Percentiles rank a stretch among this genome's conserved stretches.
Evolutionary conservation across 1,140 invertebrate species (phyloP).

Genomic region (Drosophila yakuba): DNA sequence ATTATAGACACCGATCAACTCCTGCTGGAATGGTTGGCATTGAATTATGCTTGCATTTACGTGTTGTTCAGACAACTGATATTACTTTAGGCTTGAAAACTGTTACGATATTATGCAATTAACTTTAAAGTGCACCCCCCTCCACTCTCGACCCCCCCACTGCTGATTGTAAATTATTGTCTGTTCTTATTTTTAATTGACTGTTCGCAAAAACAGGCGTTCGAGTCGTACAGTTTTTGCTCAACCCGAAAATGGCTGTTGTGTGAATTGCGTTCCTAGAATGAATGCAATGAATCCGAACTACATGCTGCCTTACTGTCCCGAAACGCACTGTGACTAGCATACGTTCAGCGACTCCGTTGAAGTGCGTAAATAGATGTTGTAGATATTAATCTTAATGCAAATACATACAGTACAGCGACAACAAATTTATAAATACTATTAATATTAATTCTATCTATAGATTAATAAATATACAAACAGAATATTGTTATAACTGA

Average conservation of each 20-base stretch:
- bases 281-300: neutral
- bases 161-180: conserved; percentile 3
- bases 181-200: neutral
- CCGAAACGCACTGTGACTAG: conserved; percentile 16
- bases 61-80: neutral
- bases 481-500: conserved; percentile 29
- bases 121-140: neutral
- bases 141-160: too few relatives aligned
- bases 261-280: conserved; percentile 3
- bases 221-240: neutral
- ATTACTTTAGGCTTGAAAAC: conserved; percentile 15
- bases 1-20: neutral
- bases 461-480: conserved; percentile 56
- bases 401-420: conserved; percentile 57
- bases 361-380: conserved; percentile 22
- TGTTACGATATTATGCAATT: neutral
- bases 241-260: neutral
- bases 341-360: neutral
- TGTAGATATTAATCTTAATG: conserved; percentile 69
- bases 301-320: neutral
- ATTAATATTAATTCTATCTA: conserved; percentile 42
- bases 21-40: neutral
- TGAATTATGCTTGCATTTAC: conserved; percentile 22
- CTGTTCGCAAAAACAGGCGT: neutral
- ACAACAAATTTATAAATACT: conserved; percentile 52